Evolutionary conservation across 2,113 vertebrate genomes (phyloP), one percentile per base, ranked within the genome.

Genomic region (Cygnus buccinator): DNA sequence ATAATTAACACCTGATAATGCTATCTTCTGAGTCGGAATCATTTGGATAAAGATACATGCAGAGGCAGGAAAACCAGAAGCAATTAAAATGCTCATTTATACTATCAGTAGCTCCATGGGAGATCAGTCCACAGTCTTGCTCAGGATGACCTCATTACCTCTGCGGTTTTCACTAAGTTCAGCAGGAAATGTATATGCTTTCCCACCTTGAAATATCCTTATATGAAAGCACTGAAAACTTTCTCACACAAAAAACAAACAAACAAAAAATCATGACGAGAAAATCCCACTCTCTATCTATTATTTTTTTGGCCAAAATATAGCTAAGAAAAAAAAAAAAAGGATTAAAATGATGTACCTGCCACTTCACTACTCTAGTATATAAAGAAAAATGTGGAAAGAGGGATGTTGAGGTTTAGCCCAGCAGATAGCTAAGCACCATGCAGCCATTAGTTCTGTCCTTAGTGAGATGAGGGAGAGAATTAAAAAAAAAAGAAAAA

Each of bases 41-140:
- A 48, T 90, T 96, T 73, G 90, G 72, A 90, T 62, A 89, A 17
- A 43, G 14, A 76, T 78, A 92, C 68, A 68, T 68, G 76, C 73
- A 90, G 50, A 35, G 80, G 14, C 86, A 95, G 35, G 65, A 90
- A 93, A 75, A 81, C 35, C 57, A 92, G 83, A 90, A 90, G 80
- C 70, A 96, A 97, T 95, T 91, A 93, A 89, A 95, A 84, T 50
- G 11, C 17, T 90, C 19, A 73, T 82, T 96, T 95, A 89, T 89
- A 79, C 67, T 94, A 78, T 91, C 93, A 93, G 76, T 72, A 70
- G 8, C 76, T 92, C 58, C 23, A 79, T 76, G 76, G 79, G 79
- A 96, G 29, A 86, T 83, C 43, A 61, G 71, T 52, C 39, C 39
- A 39, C 18, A 81, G 11, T 10, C 61, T 89, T 66, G 28, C 16